A percentile compares a stretch with the other conserved stretches of the same genome.
Evolutionary conservation across 1,140 invertebrate genomes (phyloP).

Genomic region (Drosophila pseudoobscura): DNA sequence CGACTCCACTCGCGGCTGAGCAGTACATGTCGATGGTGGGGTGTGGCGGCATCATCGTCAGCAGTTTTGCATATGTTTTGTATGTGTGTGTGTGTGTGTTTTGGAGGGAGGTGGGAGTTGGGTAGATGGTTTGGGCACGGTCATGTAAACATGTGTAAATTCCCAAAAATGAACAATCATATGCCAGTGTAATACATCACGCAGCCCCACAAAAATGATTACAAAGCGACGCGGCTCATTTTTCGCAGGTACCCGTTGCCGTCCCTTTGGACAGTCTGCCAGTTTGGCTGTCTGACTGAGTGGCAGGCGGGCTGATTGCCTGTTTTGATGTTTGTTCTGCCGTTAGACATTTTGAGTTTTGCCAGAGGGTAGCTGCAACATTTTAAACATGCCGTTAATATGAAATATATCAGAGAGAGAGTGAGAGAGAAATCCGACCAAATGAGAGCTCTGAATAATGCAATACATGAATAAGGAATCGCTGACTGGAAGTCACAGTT

Average conservation of each 20-base stretch:
- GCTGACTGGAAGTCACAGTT: conserved; percentile 30
- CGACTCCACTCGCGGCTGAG: conserved; percentile 16
- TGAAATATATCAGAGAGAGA: conserved; percentile 48
- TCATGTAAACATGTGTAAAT: conserved; percentile 78
- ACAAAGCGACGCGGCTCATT: conserved; percentile 57
- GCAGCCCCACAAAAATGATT: conserved; percentile 58
- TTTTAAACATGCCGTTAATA: conserved; percentile 75
- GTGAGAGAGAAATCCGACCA: neutral
- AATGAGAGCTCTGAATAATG: conserved; percentile 59
- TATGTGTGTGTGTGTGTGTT: neutral
- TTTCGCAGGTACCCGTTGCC: conserved; percentile 20
- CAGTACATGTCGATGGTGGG: too few species aligned
- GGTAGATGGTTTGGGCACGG: conserved; percentile 12
- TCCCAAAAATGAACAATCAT: conserved; percentile 77
- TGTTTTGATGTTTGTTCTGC: conserved; percentile 49
- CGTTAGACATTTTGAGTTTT: conserved; percentile 35
- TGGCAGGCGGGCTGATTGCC: conserved; percentile 38
- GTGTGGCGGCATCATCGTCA: conserved; percentile 26
- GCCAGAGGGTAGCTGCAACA: conserved; percentile 34
- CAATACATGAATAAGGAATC: conserved; percentile 32
- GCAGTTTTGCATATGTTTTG: conserved; percentile 48
- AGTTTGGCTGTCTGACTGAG: conserved; percentile 27
- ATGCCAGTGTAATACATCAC: conserved; percentile 75
- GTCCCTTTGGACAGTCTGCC: conserved; percentile 21
- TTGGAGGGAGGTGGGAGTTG: neutral